These are phyloP conservation scores for Bambusicola thoracicus DNA, from an alignment of 2,113 vertebrate species.

Conservation along the genomic window DNA sequence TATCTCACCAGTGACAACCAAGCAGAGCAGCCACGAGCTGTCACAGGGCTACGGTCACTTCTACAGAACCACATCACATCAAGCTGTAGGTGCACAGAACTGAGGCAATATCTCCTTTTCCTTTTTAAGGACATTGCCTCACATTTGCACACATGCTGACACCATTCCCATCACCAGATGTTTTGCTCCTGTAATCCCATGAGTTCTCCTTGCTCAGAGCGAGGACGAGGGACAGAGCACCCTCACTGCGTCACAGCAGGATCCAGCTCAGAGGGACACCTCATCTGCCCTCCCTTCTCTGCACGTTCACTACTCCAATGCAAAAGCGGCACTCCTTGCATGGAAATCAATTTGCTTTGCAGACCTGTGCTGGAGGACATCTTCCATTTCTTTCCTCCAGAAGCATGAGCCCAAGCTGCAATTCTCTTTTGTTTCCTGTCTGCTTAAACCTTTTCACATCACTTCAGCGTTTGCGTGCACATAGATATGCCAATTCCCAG, in stretches of 20 bases:
- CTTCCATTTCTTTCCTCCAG: background rate
- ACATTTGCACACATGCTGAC: background rate
- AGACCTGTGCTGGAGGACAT: background rate
- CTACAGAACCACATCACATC: background rate
- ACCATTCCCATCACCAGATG: background rate
- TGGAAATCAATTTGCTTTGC: background rate
- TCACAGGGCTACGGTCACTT: rapidly evolving
- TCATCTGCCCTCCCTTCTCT: background rate
- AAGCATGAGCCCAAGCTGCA: background rate
- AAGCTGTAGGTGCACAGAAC: background rate
- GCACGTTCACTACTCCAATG: background rate
- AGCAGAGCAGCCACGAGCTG: background rate
- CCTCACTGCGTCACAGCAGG: background rate
- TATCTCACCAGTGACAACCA: background rate
- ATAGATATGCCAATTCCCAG: background rate
- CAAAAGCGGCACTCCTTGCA: background rate
- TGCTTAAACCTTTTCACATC: background rate
- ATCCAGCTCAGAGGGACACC: background rate
- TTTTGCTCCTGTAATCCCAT: background rate
- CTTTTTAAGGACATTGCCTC: background rate
- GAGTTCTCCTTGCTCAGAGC: background rate
- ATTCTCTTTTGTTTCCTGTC: background rate
- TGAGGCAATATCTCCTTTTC: background rate
- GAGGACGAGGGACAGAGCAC: background rate
- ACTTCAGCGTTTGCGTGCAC: background rate